Percentiles rank a stretch among this genome's conserved stretches.
These are phyloP conservation scores for Bolinopsis microptera DNA, from an alignment of 37 sponge, comb jelly and placozoan genomes.

Conservation along the genomic window DNA sequence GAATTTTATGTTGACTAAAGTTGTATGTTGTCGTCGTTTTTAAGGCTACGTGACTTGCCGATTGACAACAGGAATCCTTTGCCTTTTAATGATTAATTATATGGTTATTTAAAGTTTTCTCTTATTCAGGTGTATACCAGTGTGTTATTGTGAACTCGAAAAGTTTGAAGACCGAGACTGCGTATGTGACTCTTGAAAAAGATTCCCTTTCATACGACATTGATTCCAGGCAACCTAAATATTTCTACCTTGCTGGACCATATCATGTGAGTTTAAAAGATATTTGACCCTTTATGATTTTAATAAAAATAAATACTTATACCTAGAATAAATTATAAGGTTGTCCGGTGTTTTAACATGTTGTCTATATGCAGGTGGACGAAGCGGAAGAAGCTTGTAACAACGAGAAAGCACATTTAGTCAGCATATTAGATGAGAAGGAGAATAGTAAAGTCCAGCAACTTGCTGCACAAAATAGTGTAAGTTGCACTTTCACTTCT, in stretches of 20 bases:
- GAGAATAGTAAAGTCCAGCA: not conserved
- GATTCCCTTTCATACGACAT: not conserved
- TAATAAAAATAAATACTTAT: too few relatives aligned
- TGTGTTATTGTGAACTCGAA: not conserved
- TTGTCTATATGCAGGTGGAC: too few relatives aligned
- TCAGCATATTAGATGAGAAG: not conserved
- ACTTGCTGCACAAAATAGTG: not conserved
- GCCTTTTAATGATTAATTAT: too few relatives aligned
- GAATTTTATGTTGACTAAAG: too few relatives aligned
- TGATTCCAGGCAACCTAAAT: not conserved
- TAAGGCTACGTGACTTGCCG: too few relatives aligned
- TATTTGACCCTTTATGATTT: too few relatives aligned
- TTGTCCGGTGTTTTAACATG: too few relatives aligned
- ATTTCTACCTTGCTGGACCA: not conserved
- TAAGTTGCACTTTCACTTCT: too few relatives aligned
- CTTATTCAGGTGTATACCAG: constrained; percentile 23
- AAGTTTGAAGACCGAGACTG: not conserved
- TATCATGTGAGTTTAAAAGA: not conserved
- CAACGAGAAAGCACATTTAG: not conserved
- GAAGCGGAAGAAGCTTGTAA: constrained; percentile 1
- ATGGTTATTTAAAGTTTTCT: too few relatives aligned
- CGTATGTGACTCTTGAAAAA: not conserved
- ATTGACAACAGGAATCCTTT: too few relatives aligned
- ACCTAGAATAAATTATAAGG: too few relatives aligned
- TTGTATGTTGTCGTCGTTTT: too few relatives aligned